These are phyloP conservation scores for Porites lobata DNA, from an alignment of 92 coral and sea anemone species.

Conservation along the genomic window DNA sequence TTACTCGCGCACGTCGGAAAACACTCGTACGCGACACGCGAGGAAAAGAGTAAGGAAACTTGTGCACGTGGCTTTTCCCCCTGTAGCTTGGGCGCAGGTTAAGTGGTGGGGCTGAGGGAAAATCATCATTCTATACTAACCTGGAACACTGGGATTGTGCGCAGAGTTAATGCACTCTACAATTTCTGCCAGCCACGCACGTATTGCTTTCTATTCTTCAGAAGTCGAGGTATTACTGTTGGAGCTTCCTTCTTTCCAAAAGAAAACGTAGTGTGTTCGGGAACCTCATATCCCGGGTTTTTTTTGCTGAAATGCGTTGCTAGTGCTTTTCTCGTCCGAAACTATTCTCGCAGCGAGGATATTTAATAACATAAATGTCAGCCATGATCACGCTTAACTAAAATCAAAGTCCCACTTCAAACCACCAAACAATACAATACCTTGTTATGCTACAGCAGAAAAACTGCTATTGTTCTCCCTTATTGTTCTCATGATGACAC, in stretches of 20 bases:
- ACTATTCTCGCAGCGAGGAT: neutral
- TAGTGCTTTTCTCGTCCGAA: constrained; percentile 24
- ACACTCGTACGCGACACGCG: neutral
- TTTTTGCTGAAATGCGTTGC: constrained; percentile 13
- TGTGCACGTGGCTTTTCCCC: neutral
- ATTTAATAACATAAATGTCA: neutral
- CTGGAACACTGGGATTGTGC: constrained; percentile 32
- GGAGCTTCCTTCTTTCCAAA: constrained; percentile 21
- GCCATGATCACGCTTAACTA: neutral
- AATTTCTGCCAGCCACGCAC: constrained; percentile 20
- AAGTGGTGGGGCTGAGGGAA: constrained; percentile 8
- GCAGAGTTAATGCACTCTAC: constrained; percentile 1
- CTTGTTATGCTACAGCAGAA: neutral
- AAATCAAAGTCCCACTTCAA: no score
- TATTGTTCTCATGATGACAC: constrained; percentile 3
- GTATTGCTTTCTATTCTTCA: neutral
- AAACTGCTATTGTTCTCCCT: neutral
- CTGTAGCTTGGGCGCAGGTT: neutral
- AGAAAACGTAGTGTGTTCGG: constrained; percentile 4
- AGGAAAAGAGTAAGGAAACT: neutral
- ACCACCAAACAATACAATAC: neutral
- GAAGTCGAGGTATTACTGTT: constrained; percentile 15
- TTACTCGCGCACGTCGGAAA: no score
- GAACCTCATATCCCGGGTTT: constrained; percentile 9
- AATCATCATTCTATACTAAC: constrained; percentile 22